Conservation (phyloP, 1,140 invertebrate species). For the Microplitis mediator region DNA sequence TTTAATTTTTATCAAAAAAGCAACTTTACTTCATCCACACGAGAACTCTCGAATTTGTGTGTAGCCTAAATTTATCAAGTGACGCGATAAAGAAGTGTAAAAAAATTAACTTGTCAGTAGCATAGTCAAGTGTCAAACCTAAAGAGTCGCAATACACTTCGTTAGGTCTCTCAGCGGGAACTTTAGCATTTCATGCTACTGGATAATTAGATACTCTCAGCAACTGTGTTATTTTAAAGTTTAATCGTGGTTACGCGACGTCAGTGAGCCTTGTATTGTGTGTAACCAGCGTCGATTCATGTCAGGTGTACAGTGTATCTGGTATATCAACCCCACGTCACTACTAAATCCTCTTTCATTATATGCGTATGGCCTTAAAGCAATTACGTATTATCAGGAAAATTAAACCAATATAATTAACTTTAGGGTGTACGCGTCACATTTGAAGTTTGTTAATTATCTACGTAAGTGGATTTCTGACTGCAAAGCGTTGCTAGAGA, state of each 20-base stretch:
- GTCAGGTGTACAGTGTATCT: not conserved
- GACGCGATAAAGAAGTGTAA: too few relatives aligned
- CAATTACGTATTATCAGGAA: constrained; percentile 25
- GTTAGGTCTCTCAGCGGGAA: not conserved
- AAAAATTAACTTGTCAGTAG: not conserved
- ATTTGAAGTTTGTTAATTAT: not conserved
- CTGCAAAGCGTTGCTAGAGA: not conserved
- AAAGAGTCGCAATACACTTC: not conserved
- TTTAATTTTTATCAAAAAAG: too few relatives aligned
- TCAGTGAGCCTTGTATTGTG: constrained; percentile 15
- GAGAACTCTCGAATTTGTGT: too few relatives aligned
- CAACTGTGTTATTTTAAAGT: constrained; percentile 25
- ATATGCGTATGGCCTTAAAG: constrained; percentile 13
- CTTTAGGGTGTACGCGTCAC: constrained; percentile 10
- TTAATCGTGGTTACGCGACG: constrained; percentile 16
- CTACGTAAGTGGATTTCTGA: not conserved
- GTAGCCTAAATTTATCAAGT: too few relatives aligned
- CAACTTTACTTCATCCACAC: too few relatives aligned
- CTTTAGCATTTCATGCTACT: not conserved
- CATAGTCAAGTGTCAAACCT: not conserved
- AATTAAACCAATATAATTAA: constrained; percentile 18
- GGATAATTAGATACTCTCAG: constrained; percentile 23
- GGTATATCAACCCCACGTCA: constrained; percentile 6
- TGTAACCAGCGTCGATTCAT: constrained; percentile 8
- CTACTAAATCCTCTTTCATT: constrained; percentile 21